Conservation (phyloP, 2,888 invertebrate species). For the Parnassius smintheus region DNA sequence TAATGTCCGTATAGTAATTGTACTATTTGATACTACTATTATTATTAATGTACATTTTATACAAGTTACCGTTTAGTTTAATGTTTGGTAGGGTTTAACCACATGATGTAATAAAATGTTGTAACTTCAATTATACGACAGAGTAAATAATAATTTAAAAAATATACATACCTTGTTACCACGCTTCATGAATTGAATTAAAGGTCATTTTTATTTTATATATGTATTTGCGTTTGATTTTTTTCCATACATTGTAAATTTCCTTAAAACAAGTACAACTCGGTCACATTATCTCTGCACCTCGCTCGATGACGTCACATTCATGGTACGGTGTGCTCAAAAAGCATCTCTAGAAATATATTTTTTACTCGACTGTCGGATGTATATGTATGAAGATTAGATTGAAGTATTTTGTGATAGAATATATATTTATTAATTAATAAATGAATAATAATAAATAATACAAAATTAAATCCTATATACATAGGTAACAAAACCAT, state of each 20-base stretch:
- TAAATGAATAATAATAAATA: too few relatives aligned
- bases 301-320: too few relatives aligned
- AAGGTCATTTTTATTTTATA: slow-evolving; percentile 81
- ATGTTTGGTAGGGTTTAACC: slow-evolving; percentile 73
- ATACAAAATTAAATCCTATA: too few relatives aligned
- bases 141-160: slow-evolving; percentile 71
- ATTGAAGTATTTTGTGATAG: too few relatives aligned
- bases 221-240: slow-evolving; percentile 1
- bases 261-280: too few relatives aligned
- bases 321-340: too few relatives aligned
- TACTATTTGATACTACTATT: slow-evolving; percentile 72
- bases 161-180: slow-evolving; percentile 73
- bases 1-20: slow-evolving; percentile 54
- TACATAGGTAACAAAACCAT: too few relatives aligned
- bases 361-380: too few relatives aligned
- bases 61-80: slow-evolving; percentile 79
- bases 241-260: background rate
- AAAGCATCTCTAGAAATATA: too few relatives aligned
- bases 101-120: slow-evolving; percentile 70
- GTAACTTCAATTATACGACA: slow-evolving; percentile 69
- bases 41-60: slow-evolving; percentile 74
- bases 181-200: slow-evolving; percentile 79
- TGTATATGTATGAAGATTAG: too few relatives aligned
- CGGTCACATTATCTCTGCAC: too few relatives aligned
- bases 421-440: too few relatives aligned